Base-by-base conservation (phyloP, 2,888 invertebrate genomes). In the Drosophila ustulata region DNA sequence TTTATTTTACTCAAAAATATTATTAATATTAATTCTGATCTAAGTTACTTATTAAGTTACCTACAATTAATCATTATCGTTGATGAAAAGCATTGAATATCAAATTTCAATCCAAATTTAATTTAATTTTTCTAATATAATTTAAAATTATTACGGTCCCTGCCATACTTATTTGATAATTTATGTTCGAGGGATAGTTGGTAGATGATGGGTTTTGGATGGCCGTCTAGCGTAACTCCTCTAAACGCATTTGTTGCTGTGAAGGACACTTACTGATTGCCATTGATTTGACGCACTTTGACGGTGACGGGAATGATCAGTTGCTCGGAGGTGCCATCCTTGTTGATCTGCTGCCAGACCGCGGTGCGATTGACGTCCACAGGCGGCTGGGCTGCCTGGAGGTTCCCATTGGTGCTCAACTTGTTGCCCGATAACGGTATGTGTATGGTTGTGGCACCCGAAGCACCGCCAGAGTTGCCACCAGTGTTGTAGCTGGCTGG, bases 321-420 rank as follows among this genome's bases (percentile, higher is more conserved):
- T 61, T 92, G 91, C 66, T 90, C 91, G 58, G 89, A 85, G 41
- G 78, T 87, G 51, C 88, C 91, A 72, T 93, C 94, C 86, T 95
- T 95, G 91, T 97, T 97, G 11, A 97, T 96, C 92, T 97, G 97
- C 90, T 97, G 97, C 98, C 98, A 99, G 89, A 98, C 96, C 34
- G 97, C 96, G 30, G 97, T 96, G 92, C 97, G 97, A 90, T 98
- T 96, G 63, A 98, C 96, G 92, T 98, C 98, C 91, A 7, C 6
- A 3, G 98, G 98, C 5, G 97, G 96, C 90, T 98, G 97, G 96
- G 94, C 74, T 46, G 37, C 37, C n/a, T 11, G 37, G n/a, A 37
- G n/a, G 5, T 34, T 46, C 2, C 63, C 63, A 6, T 57, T 57
- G 66, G 58, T 71, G 55, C 58, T 56, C 57, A 55, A 25, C 26